phyloP scores from a whole-genome alignment of 2,888 invertebrate species.

The Bhutanitis thaidina region DNA sequence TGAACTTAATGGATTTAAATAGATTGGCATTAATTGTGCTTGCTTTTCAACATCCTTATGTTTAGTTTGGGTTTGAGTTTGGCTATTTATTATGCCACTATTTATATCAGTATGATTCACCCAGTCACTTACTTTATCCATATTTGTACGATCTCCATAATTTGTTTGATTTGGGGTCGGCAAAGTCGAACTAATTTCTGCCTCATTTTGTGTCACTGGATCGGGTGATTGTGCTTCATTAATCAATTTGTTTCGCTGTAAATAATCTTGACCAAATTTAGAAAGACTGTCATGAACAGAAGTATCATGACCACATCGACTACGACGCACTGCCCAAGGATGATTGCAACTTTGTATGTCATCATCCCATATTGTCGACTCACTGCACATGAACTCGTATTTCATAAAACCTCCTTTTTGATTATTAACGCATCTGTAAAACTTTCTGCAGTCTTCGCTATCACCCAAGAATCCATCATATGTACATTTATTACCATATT shows the following conservation, averaged over 20 bases:
- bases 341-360: conserved; percentile 86
- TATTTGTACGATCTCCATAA: conserved; percentile 14
- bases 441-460: conserved; percentile 85
- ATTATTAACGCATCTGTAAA: conserved; percentile 87
- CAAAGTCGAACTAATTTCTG: conserved; percentile 25
- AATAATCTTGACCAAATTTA: not conserved
- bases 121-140: not conserved
- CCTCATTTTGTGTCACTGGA: not conserved
- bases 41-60: conserved; percentile 8
- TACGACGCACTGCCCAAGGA: conserved; percentile 79
- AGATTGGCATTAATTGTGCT: not conserved
- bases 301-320: conserved; percentile 49
- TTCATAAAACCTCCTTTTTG: conserved; percentile 81
- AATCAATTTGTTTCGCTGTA: not conserved
- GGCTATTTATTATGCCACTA: conserved; percentile 1
- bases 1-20: conserved; percentile 5
- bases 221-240: not conserved
- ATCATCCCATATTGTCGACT: conserved; percentile 90
- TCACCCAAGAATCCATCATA: conserved; percentile 87
- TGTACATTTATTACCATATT: conserved; percentile 62
- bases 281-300: not conserved
- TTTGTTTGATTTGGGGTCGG: conserved; percentile 23
- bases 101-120: conserved; percentile 4
- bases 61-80: conserved; percentile 8
- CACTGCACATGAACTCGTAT: conserved; percentile 87